Evolutionary conservation across 2,113 vertebrate species (phyloP).

Genomic region (Hypanus sabinus): DNA sequence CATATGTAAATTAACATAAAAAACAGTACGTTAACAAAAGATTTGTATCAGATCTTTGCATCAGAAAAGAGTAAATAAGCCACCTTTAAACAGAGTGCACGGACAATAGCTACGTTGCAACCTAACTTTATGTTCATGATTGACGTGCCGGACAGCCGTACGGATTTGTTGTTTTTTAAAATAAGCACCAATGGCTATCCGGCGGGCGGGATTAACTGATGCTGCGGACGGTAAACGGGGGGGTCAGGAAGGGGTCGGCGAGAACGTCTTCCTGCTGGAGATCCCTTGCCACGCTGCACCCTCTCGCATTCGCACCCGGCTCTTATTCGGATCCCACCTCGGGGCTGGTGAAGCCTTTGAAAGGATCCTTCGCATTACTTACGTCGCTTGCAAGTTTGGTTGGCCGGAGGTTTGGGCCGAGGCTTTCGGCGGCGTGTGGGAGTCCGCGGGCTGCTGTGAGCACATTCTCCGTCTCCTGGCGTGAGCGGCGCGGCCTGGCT

Average conservation of each 20-base stretch:
- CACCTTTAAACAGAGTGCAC: neutral
- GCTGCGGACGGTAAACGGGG: neutral
- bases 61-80: neutral
- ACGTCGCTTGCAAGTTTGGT: neutral
- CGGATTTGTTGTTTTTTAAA: neutral
- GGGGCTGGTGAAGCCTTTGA: neutral
- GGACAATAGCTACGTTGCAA: neutral
- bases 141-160: neutral
- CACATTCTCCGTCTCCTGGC: conserved; percentile 42
- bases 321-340: neutral
- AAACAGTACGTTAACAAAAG: neutral
- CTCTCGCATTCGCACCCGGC: too few species aligned
- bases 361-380: neutral
- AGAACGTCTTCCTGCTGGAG: too few species aligned
- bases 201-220: neutral
- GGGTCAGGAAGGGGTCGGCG: too few species aligned
- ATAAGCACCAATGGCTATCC: neutral
- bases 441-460: neutral
- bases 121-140: neutral
- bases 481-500: conserved; percentile 11
- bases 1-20: neutral
- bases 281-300: too few species aligned
- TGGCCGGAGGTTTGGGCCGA: conserved; percentile 10
- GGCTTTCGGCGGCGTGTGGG: neutral
- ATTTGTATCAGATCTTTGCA: too few species aligned